Evolutionary conservation across 1,140 invertebrate species (phyloP), one percentile per base, ranked within the genome.

Genomic region (Solenopsis invicta): DNA sequence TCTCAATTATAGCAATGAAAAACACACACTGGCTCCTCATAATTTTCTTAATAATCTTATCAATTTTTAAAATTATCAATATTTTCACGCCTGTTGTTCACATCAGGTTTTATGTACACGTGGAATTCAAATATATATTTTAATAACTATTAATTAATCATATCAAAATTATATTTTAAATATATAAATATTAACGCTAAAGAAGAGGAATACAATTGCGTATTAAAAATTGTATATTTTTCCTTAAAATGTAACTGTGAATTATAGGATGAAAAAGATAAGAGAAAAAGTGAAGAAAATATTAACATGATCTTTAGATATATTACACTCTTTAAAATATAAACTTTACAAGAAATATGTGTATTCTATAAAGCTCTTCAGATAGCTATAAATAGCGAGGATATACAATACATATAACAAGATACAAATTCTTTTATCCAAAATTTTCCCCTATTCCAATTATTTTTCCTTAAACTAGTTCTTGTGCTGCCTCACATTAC

Each of bases 231-330:
- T n/a, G 12, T 2, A 41, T 37, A 41, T 41, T 41, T 66, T 66
- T 37, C 0, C 12, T 37, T 8, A 8, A 67, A 67, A 67, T 67
- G 5, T 41, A 67, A 67, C 13, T 6, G 29, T 62, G 13, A 67
- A 41, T 66, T 45, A 8, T 13, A 67, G 64, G 37, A 45, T 34
- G 6, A 13, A 62, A 66, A 41, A 69, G 50, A 48, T 45, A 50
- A 69, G 2, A 21, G 4, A 41, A n/a, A 13, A 45, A 67, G 2
- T 10, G 18, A 67, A 48, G 21, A 69, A 50, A 69, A 48, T 69
- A 50, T 69, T 13, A 67, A 67, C 10, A 67, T 45, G n/a, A 69
- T 69, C 41, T 69, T 69, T 50, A 69, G 24, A 6, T 67, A 45
- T 67, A 45, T n/a, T 67, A 0, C 1, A 24, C 13, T 69, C 21